phyloP scores from a whole-genome alignment of 2,888 invertebrate species.

The Ephialtes manifestator region DNA sequence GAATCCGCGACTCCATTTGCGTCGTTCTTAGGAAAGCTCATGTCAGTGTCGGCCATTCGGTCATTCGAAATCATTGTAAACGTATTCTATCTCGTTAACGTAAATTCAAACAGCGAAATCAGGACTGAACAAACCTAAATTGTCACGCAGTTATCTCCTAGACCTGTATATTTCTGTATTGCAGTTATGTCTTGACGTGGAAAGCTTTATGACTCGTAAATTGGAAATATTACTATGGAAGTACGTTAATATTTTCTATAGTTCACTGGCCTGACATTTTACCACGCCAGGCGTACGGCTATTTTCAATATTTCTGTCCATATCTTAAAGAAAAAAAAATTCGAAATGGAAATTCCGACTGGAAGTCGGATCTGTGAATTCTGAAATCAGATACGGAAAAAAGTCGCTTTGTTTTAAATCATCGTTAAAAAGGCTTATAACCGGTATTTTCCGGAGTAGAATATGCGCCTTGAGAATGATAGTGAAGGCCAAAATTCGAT shows the following conservation, averaged over 20 bases:
- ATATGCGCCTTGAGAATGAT: neutral
- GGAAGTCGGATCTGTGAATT: neutral
- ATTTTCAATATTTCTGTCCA: too few relatives aligned
- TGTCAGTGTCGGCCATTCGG: neutral
- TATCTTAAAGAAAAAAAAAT: too few relatives aligned
- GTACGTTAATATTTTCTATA: too few relatives aligned
- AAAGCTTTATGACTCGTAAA: neutral
- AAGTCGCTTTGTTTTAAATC: too few relatives aligned
- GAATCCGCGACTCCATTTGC: slow-evolving; percentile 27
- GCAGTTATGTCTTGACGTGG: neutral
- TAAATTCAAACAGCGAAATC: neutral
- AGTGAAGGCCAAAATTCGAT: neutral
- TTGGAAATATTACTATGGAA: neutral
- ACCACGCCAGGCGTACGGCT: too few relatives aligned
- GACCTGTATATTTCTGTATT: neutral
- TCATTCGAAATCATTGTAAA: slow-evolving; percentile 27
- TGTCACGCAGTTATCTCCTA: neutral
- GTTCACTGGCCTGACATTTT: too few relatives aligned
- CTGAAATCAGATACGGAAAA: neutral
- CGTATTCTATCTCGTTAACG: slow-evolving; percentile 13
- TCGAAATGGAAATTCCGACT: too few relatives aligned
- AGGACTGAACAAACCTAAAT: neutral
- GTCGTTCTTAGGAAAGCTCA: neutral
- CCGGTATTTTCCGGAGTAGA: neutral
- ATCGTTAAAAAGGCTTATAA: neutral